Percentiles rank a stretch among this genome's conserved stretches.
Conservation (phyloP, 2,113 vertebrate genomes). For the Meriones unguiculatus region DNA sequence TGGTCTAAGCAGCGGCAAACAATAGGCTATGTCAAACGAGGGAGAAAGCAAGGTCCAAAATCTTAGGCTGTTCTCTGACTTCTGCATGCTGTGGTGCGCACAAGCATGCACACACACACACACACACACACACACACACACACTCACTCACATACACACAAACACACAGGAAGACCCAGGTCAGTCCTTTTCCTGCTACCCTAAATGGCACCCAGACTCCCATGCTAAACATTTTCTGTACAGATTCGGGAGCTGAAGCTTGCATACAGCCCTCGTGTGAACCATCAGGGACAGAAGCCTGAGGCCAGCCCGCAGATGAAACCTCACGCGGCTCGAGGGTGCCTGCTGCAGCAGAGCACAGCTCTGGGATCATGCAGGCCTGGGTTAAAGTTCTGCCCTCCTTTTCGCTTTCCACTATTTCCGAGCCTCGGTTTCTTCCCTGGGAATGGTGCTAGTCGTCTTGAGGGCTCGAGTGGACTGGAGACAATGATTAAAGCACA, state of each 20-base stretch:
- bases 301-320: not conserved
- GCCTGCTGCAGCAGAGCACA: not conserved
- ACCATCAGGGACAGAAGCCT: not conserved
- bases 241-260: not conserved
- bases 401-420: no score
- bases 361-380: not conserved
- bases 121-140: accelerated
- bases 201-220: not conserved
- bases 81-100: not conserved
- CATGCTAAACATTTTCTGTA: not conserved
- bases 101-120: not conserved
- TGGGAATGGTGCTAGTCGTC: not conserved
- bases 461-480: not conserved
- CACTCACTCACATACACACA: no score
- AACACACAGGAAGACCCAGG: not conserved
- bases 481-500: accelerated
- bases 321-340: not conserved
- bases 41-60: not conserved
- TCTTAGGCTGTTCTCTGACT: not conserved
- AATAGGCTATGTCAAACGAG: not conserved
- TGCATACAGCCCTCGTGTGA: not conserved
- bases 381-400: not conserved
- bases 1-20: not conserved
- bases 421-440: not conserved
- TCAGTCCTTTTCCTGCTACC: not conserved